These are phyloP conservation scores for Leucophora obtusa DNA, from an alignment of 2,888 invertebrate species.

Conservation along the genomic window DNA sequence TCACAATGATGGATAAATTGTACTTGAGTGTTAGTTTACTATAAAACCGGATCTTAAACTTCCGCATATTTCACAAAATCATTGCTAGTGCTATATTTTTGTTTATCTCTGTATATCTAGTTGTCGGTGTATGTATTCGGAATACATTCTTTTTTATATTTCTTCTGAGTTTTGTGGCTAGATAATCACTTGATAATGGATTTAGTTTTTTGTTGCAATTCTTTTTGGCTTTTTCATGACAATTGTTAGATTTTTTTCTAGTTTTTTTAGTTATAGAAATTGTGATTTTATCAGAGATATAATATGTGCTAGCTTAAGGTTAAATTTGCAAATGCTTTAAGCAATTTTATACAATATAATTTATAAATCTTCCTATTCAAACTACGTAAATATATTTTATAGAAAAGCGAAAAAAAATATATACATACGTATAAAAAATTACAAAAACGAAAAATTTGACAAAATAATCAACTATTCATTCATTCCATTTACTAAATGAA, in stretches of 20 bases:
- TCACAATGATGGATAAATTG: too few relatives aligned
- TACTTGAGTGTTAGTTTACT: too few relatives aligned
- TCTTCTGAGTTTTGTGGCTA: slow-evolving; percentile 47
- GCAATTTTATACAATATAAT: neutral
- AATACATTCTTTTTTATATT: slow-evolving; percentile 21
- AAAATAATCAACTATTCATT: slow-evolving; percentile 38
- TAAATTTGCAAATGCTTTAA: neutral
- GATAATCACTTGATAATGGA: slow-evolving; percentile 64
- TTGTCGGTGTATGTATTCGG: slow-evolving; percentile 15
- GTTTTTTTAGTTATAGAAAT: slow-evolving; percentile 41
- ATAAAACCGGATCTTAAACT: too few relatives aligned
- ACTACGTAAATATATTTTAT: neutral
- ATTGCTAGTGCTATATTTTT: neutral
- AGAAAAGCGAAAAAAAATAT: too few relatives aligned
- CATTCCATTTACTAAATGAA: slow-evolving; percentile 26
- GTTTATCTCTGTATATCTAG: slow-evolving; percentile 1
- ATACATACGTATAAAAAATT: neutral
- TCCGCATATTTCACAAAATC: too few relatives aligned
- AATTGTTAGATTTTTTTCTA: slow-evolving; percentile 15
- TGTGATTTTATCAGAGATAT: slow-evolving; percentile 41
- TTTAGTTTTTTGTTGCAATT: slow-evolving; percentile 21
- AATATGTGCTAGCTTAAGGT: neutral
- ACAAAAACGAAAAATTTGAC: slow-evolving; percentile 5
- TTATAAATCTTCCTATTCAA: neutral
- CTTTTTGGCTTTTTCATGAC: slow-evolving; percentile 46